These are phyloP conservation scores for Tokudaia tokunoshimensis DNA, from an alignment of 2,797 vertebrate genomes.

Conservation along the genomic window DNA sequence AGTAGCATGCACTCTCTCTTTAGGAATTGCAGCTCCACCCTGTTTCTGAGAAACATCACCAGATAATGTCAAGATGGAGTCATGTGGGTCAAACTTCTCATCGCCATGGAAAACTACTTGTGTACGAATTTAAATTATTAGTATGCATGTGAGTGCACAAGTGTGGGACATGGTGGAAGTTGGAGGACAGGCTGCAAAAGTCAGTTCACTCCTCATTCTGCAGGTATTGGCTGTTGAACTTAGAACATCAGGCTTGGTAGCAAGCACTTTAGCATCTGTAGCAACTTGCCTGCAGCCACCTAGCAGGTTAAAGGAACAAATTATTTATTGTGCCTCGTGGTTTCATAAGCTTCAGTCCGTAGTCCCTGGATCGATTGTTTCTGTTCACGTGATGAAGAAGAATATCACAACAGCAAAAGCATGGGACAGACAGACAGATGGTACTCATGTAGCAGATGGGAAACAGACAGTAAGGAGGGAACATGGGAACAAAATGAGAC, in stretches of 20 bases:
- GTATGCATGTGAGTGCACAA: background rate
- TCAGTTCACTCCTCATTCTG: background rate
- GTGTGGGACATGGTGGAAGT: background rate
- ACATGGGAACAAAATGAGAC: background rate
- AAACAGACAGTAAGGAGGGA: background rate
- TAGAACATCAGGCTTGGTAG: background rate
- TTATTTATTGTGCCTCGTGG: no score
- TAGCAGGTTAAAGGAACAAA: background rate
- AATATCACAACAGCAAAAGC: background rate
- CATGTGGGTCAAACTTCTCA: background rate
- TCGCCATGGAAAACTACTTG: background rate
- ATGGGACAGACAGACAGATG: background rate
- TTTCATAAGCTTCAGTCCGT: background rate
- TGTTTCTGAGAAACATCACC: background rate
- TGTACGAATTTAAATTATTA: background rate
- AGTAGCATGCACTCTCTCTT: background rate
- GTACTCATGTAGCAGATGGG: background rate
- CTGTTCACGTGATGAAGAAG: background rate
- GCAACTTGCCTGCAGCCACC: background rate
- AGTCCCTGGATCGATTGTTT: background rate
- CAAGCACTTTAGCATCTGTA: background rate
- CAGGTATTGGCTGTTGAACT: background rate
- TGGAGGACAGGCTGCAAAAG: background rate
- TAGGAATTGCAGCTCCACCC: background rate
- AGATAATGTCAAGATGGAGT: background rate